Conservation (phyloP, 2,888 invertebrate genomes). For the Eumacrocentrus americanus region DNA sequence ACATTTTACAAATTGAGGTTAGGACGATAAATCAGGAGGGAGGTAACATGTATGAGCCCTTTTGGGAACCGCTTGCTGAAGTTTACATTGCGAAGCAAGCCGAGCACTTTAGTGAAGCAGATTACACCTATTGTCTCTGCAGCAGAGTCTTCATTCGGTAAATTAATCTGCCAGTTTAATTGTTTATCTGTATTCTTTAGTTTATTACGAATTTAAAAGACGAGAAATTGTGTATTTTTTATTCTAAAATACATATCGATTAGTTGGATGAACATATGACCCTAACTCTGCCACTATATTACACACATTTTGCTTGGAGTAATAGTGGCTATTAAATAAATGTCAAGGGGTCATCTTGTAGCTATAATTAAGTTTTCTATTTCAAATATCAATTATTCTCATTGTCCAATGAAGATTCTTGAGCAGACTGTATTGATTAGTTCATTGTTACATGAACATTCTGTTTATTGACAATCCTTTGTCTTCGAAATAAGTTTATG, state of each 20-base stretch:
- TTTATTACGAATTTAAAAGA: background rate
- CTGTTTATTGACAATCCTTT: no score
- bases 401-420: background rate
- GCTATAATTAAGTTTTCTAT: background rate
- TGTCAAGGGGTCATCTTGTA: background rate
- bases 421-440: background rate
- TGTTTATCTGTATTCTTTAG: background rate
- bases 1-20: no score
- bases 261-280: slow-evolving; percentile 17
- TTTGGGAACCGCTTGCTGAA: slow-evolving; percentile 74
- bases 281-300: slow-evolving; percentile 6
- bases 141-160: slow-evolving; percentile 75
- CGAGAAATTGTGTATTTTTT: background rate
- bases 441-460: slow-evolving; percentile 3
- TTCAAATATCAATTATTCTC: background rate
- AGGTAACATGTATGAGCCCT: slow-evolving; percentile 64
- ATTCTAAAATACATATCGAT: slow-evolving; percentile 17
- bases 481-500: slow-evolving; percentile 19
- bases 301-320: background rate
- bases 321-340: background rate
- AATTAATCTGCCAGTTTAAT: slow-evolving; percentile 41
- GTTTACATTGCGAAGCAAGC: slow-evolving; percentile 64
- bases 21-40: no score
- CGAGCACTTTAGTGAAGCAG: slow-evolving; percentile 63
- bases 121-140: slow-evolving; percentile 72